These are phyloP conservation scores for Thera obeliscata DNA, from an alignment of 2,888 invertebrate species.

Conservation along the genomic window DNA sequence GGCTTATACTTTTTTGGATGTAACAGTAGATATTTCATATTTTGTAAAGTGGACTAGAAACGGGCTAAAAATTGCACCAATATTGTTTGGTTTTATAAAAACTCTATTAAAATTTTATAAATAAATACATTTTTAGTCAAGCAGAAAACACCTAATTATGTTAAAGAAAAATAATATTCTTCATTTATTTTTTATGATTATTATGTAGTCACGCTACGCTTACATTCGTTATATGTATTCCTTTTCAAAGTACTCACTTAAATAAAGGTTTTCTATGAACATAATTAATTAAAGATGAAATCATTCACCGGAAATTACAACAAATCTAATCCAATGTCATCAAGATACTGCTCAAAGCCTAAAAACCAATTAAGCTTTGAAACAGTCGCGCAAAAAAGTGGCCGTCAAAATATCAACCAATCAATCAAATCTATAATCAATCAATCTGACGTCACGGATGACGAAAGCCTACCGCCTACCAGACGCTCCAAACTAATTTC, in stretches of 20 bases:
- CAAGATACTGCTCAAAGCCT: conserved; percentile 21
- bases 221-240: too few species aligned
- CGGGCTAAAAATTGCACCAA: too few species aligned
- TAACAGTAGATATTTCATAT: too few species aligned
- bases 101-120: too few species aligned
- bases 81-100: too few species aligned
- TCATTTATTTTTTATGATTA: too few species aligned
- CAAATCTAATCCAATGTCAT: conserved; percentile 30
- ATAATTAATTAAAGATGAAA: conserved; percentile 30
- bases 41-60: too few species aligned
- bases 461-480: conserved; percentile 31
- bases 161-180: too few species aligned
- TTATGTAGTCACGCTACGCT: too few species aligned
- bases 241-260: background rate
- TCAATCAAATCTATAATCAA: conserved; percentile 42
- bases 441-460: conserved; percentile 35
- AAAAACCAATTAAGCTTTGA: conserved; percentile 41
- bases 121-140: too few species aligned
- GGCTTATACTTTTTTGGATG: too few species aligned
- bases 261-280: background rate
- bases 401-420: conserved; percentile 37
- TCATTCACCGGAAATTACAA: conserved; percentile 25
- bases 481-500: conserved; percentile 1
- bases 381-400: conserved; percentile 41
- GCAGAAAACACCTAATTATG: too few species aligned